Evolutionary conservation across 2,113 vertebrate species (phyloP).

Genomic region (Epinephelus lanceolatus): DNA sequence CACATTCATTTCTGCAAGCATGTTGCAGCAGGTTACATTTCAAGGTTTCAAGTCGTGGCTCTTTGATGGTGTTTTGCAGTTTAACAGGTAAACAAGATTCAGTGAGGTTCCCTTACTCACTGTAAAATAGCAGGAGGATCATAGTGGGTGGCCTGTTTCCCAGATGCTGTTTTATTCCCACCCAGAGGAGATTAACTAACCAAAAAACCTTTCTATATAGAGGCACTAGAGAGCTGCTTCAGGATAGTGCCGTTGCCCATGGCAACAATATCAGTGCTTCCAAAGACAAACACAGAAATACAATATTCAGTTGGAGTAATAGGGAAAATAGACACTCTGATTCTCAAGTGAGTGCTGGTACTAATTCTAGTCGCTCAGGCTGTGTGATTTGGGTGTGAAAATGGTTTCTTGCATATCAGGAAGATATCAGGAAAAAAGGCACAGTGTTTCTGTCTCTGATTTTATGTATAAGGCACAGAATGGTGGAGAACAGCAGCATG

Average conservation of each 20-base stretch:
- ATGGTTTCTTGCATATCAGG: neutral
- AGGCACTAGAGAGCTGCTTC: constrained; percentile 68
- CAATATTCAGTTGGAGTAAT: constrained; percentile 64
- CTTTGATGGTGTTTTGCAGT: constrained; percentile 4
- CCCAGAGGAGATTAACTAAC: constrained; percentile 77
- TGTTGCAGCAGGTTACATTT: constrained; percentile 7
- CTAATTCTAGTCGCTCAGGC: neutral
- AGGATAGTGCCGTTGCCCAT: constrained; percentile 79
- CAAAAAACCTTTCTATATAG: constrained; percentile 67
- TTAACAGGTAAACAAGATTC: constrained; percentile 57
- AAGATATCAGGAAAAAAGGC: constrained; percentile 2
- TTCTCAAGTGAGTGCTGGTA: constrained; percentile 34
- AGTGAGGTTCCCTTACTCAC: constrained; percentile 49
- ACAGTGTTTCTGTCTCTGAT: neutral
- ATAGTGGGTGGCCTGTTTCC: constrained; percentile 70
- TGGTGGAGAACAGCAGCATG: neutral
- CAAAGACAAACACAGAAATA: constrained; percentile 76
- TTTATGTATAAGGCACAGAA: constrained; percentile 13
- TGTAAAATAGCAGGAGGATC: constrained; percentile 63
- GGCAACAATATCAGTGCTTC: constrained; percentile 79
- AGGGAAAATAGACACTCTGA: constrained; percentile 26
- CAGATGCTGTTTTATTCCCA: constrained; percentile 74
- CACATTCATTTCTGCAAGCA: neutral
- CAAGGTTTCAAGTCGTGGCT: constrained; percentile 7
- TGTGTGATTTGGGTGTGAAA: neutral